Conservation (phyloP, 2,888 invertebrate genomes). For the Argyresthia albistria region DNA sequence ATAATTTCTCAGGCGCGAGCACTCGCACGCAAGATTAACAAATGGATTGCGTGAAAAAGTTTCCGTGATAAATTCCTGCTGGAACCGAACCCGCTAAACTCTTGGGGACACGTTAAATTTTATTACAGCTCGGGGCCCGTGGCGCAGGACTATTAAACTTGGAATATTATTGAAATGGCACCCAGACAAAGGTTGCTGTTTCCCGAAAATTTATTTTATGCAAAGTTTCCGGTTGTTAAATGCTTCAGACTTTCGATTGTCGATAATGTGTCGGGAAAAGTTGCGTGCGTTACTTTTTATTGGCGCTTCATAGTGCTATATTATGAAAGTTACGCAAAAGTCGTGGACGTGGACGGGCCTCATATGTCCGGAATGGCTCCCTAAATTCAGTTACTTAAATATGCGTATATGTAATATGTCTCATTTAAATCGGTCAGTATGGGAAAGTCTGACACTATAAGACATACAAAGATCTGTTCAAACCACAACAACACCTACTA, state of each 20-base stretch:
- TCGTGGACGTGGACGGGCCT: no score
- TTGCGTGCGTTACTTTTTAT: no score
- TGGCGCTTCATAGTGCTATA: no score
- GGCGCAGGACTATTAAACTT: slow-evolving; percentile 50
- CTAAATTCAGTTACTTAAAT: no score
- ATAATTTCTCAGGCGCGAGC: no score
- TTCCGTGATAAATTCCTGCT: slow-evolving; percentile 46
- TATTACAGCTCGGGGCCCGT: slow-evolving; percentile 44
- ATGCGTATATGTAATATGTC: no score
- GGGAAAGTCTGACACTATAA: no score
- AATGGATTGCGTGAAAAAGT: slow-evolving; percentile 56
- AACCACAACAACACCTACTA: no score
- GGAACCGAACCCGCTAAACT: slow-evolving; percentile 41
- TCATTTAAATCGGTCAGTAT: no score
- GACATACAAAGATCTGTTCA: no score
- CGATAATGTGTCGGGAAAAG: background rate
- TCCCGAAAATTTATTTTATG: slow-evolving; percentile 35
- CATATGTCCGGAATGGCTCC: no score
- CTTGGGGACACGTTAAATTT: slow-evolving; percentile 55
- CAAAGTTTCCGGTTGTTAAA: slow-evolving; percentile 16
- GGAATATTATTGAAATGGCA: slow-evolving; percentile 61
- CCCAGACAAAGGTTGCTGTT: slow-evolving; percentile 24
- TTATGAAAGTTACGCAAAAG: no score
- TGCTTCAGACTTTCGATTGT: background rate
- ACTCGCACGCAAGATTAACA: slow-evolving; percentile 33